Evolutionary conservation across 2,888 invertebrate genomes (phyloP), one percentile per base, ranked within the genome.

Genomic region (Liodrosophila aerea): DNA sequence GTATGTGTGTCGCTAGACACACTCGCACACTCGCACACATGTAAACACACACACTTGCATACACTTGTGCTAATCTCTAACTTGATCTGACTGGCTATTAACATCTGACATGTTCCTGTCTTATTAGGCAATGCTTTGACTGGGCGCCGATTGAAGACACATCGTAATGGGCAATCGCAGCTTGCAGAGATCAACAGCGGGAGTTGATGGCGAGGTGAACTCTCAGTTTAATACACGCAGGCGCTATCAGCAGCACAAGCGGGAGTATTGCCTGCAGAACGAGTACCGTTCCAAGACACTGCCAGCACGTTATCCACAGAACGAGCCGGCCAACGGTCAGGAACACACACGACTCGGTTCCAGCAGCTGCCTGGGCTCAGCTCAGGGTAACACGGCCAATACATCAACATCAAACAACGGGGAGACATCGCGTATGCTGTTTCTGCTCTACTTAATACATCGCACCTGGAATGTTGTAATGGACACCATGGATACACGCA

Each of bases 381-480:
- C 39, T 7, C n/a, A 22, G 11, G 39, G 41, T 33, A 52, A 49
- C 30, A 58, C 51, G n/a, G 34, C 63, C 9, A 76, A 61, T 54
- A 46, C 50, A n/a, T n/a, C n/a, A 13, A 39, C 80, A n/a, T 73
- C 85, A 12, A 80, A 75, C 30, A 78, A 69, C 47, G 89, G 87
- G 0, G 93, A 93, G 87, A 92, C 92, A 2, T 93, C 93, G 4
- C 89, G 93, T 49, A 91, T 93, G 2, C 91, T 93, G 49, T 94
- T 93, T 85, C 90, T 94, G 63, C 89, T 94, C 73, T 93, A 94
- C 87, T 90, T 94, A 58, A 93, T 94, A 76, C 93, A 94, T 77
- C 92, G 94, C 67, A 94, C 94, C 9, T 94, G 94, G 94, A 93
- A 92, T 81, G 92, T 93, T 9, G 92, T 94, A 2, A 91, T 93